These are phyloP conservation scores for Troglohyphantes excavatus DNA, from an alignment of 2,888 invertebrate genomes.

Conservation along the genomic window DNA sequence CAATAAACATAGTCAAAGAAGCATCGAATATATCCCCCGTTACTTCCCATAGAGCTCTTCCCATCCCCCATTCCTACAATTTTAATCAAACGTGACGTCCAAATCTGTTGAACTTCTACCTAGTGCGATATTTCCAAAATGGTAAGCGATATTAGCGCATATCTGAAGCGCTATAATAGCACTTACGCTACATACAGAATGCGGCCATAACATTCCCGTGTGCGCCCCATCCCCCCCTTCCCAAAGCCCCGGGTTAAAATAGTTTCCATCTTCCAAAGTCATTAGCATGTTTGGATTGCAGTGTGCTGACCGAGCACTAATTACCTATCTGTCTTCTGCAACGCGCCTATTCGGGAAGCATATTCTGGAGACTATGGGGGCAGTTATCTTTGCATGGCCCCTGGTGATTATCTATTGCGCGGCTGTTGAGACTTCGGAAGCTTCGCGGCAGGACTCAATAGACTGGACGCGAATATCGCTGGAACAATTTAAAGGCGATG, in stretches of 20 bases:
- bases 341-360: constrained; percentile 52
- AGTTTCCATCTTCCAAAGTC: constrained; percentile 58
- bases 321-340: constrained; percentile 69
- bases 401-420: constrained; percentile 61
- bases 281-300: constrained; percentile 69
- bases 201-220: constrained; percentile 14
- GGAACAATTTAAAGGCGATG: constrained; percentile 40
- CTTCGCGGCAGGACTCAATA: constrained; percentile 23
- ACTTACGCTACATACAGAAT: constrained; percentile 49
- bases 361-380: constrained; percentile 47
- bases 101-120: neutral
- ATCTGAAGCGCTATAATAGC: constrained; percentile 50
- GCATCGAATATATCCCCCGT: no score
- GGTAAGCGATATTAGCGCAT: constrained; percentile 45
- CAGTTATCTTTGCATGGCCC: constrained; percentile 60
- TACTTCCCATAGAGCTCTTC: neutral
- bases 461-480: constrained; percentile 26
- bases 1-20: no score
- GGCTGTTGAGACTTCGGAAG: constrained; percentile 39
- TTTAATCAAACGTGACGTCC: constrained; percentile 35
- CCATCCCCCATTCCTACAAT: neutral
- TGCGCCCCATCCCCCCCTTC: constrained; percentile 38
- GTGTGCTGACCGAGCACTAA: constrained; percentile 46
- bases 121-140: constrained; percentile 36
- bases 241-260: constrained; percentile 58